A percentile compares a stretch with the other conserved stretches of the same genome.
Evolutionary conservation across 2,888 invertebrate genomes (phyloP).

Genomic region (Leptopilina drosophilae): DNA sequence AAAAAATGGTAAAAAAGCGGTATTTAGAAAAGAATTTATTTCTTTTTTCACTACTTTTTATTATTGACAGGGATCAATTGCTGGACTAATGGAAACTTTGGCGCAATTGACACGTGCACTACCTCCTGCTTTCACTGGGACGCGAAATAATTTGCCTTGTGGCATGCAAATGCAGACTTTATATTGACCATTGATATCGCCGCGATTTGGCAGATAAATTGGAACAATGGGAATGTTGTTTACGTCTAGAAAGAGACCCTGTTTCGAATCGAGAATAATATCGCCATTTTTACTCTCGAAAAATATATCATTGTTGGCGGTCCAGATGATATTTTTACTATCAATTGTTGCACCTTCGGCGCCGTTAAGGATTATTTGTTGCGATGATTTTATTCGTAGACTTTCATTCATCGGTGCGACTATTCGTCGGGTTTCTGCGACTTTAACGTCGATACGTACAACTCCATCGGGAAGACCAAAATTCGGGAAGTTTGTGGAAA

Average conservation of each 20-base stretch:
- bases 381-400: constrained; percentile 84
- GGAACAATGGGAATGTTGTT: constrained; percentile 84
- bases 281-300: constrained; percentile 88
- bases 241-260: constrained; percentile 85
- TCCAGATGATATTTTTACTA: constrained; percentile 84
- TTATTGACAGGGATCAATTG: constrained; percentile 81
- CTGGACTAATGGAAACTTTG: constrained; percentile 81
- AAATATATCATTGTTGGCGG: constrained; percentile 88
- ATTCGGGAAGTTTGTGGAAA: constrained; percentile 86
- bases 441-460: constrained; percentile 82
- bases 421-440: constrained; percentile 85
- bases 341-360: constrained; percentile 89
- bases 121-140: constrained; percentile 83
- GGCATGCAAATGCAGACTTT: constrained; percentile 96
- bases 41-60: neutral
- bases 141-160: constrained; percentile 88
- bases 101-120: constrained; percentile 80
- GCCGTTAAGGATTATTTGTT: constrained; percentile 80
- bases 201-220: constrained; percentile 70
- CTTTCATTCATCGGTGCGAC: constrained; percentile 85
- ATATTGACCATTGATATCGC: constrained; percentile 81
- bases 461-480: constrained; percentile 85
- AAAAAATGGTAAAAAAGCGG: constrained; percentile 5
- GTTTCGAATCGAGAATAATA: constrained; percentile 83
- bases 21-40: neutral